Evolutionary conservation across 2,888 invertebrate genomes (phyloP).

Genomic region (Perdita meconis): DNA sequence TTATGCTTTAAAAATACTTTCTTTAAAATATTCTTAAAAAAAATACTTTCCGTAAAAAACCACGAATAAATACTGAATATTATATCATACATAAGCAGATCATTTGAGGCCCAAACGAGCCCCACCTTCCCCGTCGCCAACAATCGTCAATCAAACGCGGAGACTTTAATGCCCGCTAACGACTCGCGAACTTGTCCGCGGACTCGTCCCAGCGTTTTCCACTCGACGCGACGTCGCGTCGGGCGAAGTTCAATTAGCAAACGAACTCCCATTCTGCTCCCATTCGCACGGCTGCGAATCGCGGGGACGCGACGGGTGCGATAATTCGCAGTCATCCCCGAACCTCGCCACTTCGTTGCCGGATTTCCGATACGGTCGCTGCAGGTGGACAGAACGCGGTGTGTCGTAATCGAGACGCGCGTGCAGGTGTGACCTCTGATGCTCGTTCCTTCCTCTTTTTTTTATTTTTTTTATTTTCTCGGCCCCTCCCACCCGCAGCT

Average conservation of each 20-base stretch:
- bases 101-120: no score
- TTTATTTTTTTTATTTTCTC: not conserved
- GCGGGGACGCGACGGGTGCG: not conserved
- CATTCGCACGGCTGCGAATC: not conserved
- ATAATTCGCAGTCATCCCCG: constrained; percentile 19
- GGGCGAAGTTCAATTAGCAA: constrained; percentile 8
- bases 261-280: constrained; percentile 13
- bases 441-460: no score
- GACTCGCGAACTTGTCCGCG: no score
- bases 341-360: constrained; percentile 26
- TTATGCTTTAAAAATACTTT: no score
- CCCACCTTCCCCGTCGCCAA: no score
- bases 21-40: no score
- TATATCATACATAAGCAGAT: no score
- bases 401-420: constrained; percentile 47
- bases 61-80: no score
- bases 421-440: constrained; percentile 61
- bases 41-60: no score
- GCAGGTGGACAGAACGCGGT: constrained; percentile 40
- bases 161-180: no score
- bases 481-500: not conserved
- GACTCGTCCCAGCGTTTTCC: no score
- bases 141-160: no score
- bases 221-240: not conserved
- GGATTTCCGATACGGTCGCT: constrained; percentile 40